Evolutionary conservation across 1,140 invertebrate species (phyloP).

Genomic region (Akabosia matsudoensis): DNA sequence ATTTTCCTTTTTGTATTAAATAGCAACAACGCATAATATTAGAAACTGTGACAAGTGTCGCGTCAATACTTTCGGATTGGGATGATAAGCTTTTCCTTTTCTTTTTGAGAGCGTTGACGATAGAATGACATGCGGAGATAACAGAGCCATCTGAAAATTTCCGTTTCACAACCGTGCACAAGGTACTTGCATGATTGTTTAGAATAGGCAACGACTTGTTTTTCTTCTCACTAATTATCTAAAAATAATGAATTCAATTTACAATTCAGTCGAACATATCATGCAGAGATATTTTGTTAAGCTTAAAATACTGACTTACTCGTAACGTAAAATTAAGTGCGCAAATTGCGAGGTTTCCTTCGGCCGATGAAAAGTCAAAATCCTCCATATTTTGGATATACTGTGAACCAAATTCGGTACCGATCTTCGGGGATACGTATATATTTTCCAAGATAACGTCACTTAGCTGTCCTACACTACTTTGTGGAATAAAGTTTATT

Average conservation of each 20-base stretch:
- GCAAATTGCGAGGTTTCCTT: neutral
- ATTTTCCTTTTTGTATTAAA: constrained; percentile 5
- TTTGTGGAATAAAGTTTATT: constrained; percentile 25
- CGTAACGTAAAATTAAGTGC: constrained; percentile 28
- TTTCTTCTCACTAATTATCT: too few relatives aligned
- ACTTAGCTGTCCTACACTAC: too few relatives aligned
- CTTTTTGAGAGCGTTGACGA: neutral
- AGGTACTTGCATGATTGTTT: neutral
- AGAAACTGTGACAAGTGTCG: neutral
- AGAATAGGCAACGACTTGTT: neutral
- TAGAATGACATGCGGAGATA: neutral
- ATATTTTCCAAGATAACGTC: constrained; percentile 31
- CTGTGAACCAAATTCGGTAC: neutral
- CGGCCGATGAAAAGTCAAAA: neutral
- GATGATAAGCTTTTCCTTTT: neutral
- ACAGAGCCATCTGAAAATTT: neutral
- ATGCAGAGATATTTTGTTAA: constrained; percentile 3
- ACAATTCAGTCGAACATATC: too few relatives aligned
- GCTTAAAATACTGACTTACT: constrained; percentile 13
- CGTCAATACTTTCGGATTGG: neutral
- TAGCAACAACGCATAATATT: neutral
- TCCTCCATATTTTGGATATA: constrained; percentile 16
- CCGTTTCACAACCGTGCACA: neutral
- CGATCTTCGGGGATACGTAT: constrained; percentile 36
- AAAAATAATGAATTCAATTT: too few relatives aligned